Evolutionary conservation across 2,888 invertebrate genomes (phyloP), one percentile per base, ranked within the genome.

Genomic region (Nomada ferruginata): DNA sequence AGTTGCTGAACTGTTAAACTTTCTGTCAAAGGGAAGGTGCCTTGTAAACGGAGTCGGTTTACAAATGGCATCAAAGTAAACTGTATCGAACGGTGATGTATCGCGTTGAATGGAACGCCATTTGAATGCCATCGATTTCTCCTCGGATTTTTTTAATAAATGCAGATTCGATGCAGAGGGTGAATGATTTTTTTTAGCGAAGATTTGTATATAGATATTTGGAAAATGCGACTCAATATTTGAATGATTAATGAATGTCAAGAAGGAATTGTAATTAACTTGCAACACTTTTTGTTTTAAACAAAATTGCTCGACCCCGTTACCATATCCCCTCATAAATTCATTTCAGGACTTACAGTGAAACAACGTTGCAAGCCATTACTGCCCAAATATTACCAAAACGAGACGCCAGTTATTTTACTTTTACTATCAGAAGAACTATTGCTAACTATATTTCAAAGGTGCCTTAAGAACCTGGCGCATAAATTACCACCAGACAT

Each of bases 21-120:
- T 87, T 87, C 73, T 53, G 85, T 82, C 83, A 85, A 85, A 87
- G 57, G 7, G 57, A 1, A 1, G 57, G 18, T 13, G 10, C 75
- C 72, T 80, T 63, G 74, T 76, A 65, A 70, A 69, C 76, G 68
- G 68, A 76, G 78, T 59, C 83, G 81, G 83, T 83, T 83, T 75
- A 85, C 63, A 76, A 73, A 72, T 68, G 80, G 84, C 89, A 88
- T 89, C 89, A 90, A 90, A 90, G 91, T 85, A 83, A 83, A 79
- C 85, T 84, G 85, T 88, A 36, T 36, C 86, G 83, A 61, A 74
- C 61, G 29, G 70, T 85, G 88, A 85, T 89, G 87, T 90, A 87
- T 90, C 87, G 87, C 15, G 87, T 83, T 76, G 42, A 65, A 50
- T 60, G 65, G 84, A 53, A 66, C 71, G 13, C 63, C 63, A 64